phyloP scores from a whole-genome alignment of 2,888 invertebrate species.

The Megaustenia siamemsis region DNA sequence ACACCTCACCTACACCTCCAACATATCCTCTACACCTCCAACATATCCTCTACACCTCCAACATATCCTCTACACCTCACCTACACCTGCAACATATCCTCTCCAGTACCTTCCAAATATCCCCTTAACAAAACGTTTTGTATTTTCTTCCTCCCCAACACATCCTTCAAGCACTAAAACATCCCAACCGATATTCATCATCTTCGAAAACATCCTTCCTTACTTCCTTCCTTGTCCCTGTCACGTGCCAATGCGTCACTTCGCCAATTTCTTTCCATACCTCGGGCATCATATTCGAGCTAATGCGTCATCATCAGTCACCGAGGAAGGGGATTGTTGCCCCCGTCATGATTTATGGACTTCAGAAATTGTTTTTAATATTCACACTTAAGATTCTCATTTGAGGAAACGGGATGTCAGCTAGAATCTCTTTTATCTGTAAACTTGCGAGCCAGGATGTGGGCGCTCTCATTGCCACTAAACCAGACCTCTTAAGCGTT shows the following conservation, averaged over 20 bases:
- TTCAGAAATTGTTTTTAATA: not conserved
- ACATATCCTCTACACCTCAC: too few relatives aligned
- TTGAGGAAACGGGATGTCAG: conserved; percentile 4
- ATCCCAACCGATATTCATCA: not conserved
- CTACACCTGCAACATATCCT: too few relatives aligned
- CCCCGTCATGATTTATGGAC: not conserved
- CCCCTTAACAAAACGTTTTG: not conserved
- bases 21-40: too few relatives aligned
- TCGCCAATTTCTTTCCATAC: not conserved
- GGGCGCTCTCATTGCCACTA: not conserved
- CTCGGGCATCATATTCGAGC: not conserved
- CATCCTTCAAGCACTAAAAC: not conserved
- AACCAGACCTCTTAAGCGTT: not conserved
- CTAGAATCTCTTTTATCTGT: conserved; percentile 23
- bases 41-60: too few relatives aligned
- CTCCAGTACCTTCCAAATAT: not conserved
- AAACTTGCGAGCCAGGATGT: not conserved
- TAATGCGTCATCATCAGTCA: not conserved
- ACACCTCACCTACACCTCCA: too few relatives aligned
- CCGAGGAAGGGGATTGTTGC: not conserved
- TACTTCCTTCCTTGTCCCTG: not conserved
- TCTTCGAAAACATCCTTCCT: too few relatives aligned
- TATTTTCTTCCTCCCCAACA: not conserved
- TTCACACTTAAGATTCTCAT: conserved; percentile 1
- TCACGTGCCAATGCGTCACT: conserved; percentile 22